These are phyloP conservation scores for Spodoptera exigua DNA, from an alignment of 2,888 invertebrate species.

Conservation along the genomic window DNA sequence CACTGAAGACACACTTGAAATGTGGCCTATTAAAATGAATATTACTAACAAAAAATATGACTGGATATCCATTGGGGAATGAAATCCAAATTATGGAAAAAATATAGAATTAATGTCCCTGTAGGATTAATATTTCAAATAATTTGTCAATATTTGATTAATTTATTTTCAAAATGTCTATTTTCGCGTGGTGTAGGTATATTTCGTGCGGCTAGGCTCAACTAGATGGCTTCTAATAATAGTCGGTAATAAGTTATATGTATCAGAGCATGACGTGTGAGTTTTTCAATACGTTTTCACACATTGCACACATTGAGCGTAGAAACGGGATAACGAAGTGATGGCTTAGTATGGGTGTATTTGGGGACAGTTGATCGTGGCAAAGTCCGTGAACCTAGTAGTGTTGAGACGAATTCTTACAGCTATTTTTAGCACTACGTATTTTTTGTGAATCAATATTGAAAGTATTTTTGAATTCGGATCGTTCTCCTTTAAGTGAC, in stretches of 20 bases:
- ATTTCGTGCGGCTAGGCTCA: conserved; percentile 17
- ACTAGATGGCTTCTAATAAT: conserved; percentile 26
- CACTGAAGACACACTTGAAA: conserved; percentile 19
- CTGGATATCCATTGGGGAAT: conserved; percentile 15
- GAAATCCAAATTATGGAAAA: background rate
- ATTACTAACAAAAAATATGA: conserved; percentile 7
- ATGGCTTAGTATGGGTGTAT: conserved; percentile 14
- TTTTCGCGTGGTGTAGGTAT: background rate
- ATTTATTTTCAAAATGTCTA: background rate
- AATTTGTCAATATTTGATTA: background rate
- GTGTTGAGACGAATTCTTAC: no score
- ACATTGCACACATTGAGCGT: conserved; percentile 19
- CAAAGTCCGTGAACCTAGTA: background rate
- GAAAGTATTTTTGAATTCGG: no score
- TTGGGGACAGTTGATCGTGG: conserved; percentile 5
- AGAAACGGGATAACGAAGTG: conserved; percentile 18
- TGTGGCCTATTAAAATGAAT: conserved; percentile 25
- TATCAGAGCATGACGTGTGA: conserved; percentile 32
- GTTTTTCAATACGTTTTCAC: conserved; percentile 28
- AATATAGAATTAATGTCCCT: background rate
- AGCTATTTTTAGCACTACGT: no score
- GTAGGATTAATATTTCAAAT: background rate
- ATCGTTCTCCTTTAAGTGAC: no score
- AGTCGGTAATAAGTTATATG: conserved; percentile 22
- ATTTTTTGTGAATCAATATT: no score